Conservation (phyloP, 2,113 vertebrate genomes). For the Malurus elegans region DNA sequence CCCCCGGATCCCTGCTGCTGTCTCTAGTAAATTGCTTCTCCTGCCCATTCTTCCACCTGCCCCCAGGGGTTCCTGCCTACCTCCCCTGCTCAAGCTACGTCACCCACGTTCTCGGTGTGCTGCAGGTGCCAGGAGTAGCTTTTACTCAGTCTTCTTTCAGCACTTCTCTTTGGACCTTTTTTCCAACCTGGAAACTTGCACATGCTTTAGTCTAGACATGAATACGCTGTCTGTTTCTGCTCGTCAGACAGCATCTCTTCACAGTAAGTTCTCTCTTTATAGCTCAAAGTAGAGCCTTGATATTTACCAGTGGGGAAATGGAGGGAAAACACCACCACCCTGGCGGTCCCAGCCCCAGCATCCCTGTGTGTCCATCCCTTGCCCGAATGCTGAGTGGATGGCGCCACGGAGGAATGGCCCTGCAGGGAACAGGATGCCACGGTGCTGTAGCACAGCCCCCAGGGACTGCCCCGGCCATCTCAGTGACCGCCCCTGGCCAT, state of each 20-base stretch:
- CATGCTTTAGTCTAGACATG: constrained; percentile 65
- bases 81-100: not conserved
- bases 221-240: constrained; percentile 42
- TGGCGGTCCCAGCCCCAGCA: not conserved
- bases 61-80: not conserved
- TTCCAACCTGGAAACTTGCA: constrained; percentile 51
- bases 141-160: constrained; percentile 11
- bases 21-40: not conserved
- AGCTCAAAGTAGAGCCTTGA: not conserved
- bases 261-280: constrained; percentile 29
- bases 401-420: rapidly evolving
- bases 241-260: constrained; percentile 53
- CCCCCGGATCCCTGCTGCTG: not conserved
- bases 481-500: not conserved
- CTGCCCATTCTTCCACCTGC: not conserved
- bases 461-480: no score
- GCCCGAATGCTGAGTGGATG: not conserved
- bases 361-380: not conserved
- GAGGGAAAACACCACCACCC: not conserved
- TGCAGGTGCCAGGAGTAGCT: constrained; percentile 21
- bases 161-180: constrained; percentile 32
- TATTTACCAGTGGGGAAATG: not conserved
- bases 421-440: not conserved
- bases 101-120: not conserved
- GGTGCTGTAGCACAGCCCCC: not conserved